A percentile compares a stretch with the other conserved stretches of the same genome.
phyloP scores from a whole-genome alignment of 1,140 invertebrate genomes.

The Neotoxoptera formosana region DNA sequence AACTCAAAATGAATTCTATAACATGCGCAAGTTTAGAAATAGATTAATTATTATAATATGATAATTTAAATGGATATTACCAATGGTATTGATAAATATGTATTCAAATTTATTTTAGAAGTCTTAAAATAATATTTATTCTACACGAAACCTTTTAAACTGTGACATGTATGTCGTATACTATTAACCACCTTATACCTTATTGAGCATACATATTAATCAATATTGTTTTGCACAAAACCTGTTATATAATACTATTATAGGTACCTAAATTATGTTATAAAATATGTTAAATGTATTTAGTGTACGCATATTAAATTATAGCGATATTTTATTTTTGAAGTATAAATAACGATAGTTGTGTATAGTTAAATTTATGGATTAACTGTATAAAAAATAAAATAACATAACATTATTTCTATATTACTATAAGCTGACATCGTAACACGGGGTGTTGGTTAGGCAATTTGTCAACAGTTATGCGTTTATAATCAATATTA shows the following conservation, averaged over 20 bases:
- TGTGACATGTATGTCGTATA: too few relatives aligned
- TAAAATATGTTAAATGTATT: too few relatives aligned
- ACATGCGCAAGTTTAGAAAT: not conserved
- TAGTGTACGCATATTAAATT: not conserved
- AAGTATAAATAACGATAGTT: not conserved
- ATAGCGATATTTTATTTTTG: not conserved
- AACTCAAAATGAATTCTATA: not conserved
- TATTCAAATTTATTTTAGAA: not conserved
- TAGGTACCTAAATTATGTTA: too few relatives aligned
- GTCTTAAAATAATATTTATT: not conserved
- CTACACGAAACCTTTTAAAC: not conserved
- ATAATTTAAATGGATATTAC: not conserved
- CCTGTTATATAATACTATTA: too few relatives aligned
- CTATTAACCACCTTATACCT: too few relatives aligned
- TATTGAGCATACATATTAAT: too few relatives aligned
- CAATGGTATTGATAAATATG: not conserved
- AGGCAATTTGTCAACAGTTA: slow-evolving; percentile 14
- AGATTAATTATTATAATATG: not conserved
- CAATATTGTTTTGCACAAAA: too few relatives aligned
- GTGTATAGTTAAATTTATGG: not conserved
- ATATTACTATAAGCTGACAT: not conserved
- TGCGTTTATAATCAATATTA: not conserved
- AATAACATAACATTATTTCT: not conserved
- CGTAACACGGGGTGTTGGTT: not conserved
- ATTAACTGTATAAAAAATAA: not conserved